These are phyloP conservation scores for Darevskia nairensis DNA, from an alignment of 2,797 vertebrate species.

Conservation along the genomic window DNA sequence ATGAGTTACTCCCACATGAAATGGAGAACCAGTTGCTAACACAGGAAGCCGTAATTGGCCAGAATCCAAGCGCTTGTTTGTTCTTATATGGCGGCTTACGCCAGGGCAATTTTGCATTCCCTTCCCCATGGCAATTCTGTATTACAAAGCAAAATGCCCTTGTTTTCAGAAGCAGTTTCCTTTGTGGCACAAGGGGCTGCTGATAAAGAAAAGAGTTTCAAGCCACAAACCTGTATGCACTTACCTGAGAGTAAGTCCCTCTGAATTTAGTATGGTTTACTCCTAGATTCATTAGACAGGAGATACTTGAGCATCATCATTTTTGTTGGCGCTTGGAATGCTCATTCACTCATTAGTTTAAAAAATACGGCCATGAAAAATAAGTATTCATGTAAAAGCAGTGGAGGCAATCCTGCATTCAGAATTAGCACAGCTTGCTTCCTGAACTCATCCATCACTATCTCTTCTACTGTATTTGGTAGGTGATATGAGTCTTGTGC, in stretches of 20 bases:
- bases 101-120: background rate
- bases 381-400: background rate
- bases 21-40: slow-evolving; percentile 11
- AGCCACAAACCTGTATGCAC: background rate
- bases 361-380: background rate
- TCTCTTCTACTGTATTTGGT: slow-evolving; percentile 35
- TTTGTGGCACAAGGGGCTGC: background rate
- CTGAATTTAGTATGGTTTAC: background rate
- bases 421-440: background rate
- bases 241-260: background rate
- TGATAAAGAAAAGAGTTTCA: background rate
- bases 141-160: background rate
- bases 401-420: background rate
- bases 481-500: background rate
- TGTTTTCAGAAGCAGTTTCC: background rate
- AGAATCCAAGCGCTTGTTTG: background rate
- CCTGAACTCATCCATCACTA: slow-evolving; percentile 21
- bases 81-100: background rate
- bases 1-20: slow-evolving; percentile 38
- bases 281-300: background rate
- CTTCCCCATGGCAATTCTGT: background rate
- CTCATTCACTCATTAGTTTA: background rate
- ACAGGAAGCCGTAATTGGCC: background rate
- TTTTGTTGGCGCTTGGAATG: background rate
- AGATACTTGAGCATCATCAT: too few relatives aligned